A percentile compares a stretch with the other conserved stretches of the same genome.
These are phyloP conservation scores for Eristalis tenax DNA, from an alignment of 2,888 invertebrate genomes.

Conservation along the genomic window DNA sequence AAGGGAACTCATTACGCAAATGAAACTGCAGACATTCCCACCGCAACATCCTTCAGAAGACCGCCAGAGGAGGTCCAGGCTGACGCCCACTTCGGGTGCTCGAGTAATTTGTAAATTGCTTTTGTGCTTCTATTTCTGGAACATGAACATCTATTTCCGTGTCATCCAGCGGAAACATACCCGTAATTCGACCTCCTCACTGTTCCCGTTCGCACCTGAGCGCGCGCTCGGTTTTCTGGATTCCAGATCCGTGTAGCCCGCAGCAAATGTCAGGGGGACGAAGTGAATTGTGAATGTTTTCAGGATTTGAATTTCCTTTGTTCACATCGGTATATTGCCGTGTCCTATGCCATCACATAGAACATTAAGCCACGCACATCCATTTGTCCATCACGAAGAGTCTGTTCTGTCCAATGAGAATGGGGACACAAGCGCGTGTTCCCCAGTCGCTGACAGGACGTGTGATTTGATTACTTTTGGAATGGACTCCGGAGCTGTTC, in stretches of 20 bases:
- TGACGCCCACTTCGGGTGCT: background rate
- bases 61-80: background rate
- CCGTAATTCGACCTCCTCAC: background rate
- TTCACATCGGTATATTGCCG: background rate
- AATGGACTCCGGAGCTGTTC: conserved; percentile 10
- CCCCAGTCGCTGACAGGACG: background rate
- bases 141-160: background rate
- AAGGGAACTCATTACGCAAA: background rate
- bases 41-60: background rate
- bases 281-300: background rate
- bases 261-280: background rate
- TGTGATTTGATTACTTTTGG: conserved; percentile 15
- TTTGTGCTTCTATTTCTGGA: background rate
- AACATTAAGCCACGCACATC: background rate
- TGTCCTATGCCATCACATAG: background rate
- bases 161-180: background rate
- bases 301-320: background rate
- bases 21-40: background rate
- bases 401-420: background rate
- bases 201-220: background rate
- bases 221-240: background rate
- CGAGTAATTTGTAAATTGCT: background rate
- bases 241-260: background rate
- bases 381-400: background rate
- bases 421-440: background rate